Conservation (phyloP, 2,113 vertebrate species). For the Antennarius striatus region DNA sequence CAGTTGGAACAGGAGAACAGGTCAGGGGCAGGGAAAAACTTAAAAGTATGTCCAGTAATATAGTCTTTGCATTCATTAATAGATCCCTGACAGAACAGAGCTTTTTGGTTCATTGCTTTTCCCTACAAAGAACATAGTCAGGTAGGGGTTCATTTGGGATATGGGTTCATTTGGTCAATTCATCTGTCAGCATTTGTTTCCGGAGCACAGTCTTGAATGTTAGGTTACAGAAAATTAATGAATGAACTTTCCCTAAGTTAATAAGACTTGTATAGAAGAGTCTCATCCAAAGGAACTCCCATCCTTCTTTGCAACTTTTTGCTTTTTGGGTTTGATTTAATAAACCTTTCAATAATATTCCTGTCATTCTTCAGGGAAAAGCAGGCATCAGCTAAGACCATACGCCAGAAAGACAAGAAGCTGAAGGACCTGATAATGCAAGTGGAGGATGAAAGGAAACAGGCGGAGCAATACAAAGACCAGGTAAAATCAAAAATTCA, state of each 20-base stretch:
- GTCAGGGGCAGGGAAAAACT: slow-evolving; percentile 64
- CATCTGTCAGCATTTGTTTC: too few species aligned
- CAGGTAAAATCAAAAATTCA: slow-evolving; percentile 79
- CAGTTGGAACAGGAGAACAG: slow-evolving; percentile 94
- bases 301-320: too few species aligned
- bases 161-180: too few species aligned
- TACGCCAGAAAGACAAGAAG: slow-evolving; percentile 97
- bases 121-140: too few species aligned
- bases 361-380: slow-evolving; percentile 83
- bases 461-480: slow-evolving; percentile 93
- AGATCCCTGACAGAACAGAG: background rate
- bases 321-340: background rate
- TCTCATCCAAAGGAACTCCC: too few species aligned
- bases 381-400: slow-evolving; percentile 80
- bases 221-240: too few species aligned
- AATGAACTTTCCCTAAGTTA: too few species aligned
- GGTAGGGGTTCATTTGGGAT: too few species aligned
- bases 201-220: too few species aligned
- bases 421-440: slow-evolving; percentile 90
- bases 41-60: background rate
- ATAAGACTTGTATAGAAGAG: too few species aligned
- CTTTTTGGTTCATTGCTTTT: background rate
- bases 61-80: background rate
- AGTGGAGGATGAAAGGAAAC: slow-evolving; percentile 92
- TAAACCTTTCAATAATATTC: background rate